Percentiles rank a stretch among this genome's conserved stretches.
phyloP scores from a whole-genome alignment of 2,797 vertebrate genomes.

The Acrocephalus scirpaceus region DNA sequence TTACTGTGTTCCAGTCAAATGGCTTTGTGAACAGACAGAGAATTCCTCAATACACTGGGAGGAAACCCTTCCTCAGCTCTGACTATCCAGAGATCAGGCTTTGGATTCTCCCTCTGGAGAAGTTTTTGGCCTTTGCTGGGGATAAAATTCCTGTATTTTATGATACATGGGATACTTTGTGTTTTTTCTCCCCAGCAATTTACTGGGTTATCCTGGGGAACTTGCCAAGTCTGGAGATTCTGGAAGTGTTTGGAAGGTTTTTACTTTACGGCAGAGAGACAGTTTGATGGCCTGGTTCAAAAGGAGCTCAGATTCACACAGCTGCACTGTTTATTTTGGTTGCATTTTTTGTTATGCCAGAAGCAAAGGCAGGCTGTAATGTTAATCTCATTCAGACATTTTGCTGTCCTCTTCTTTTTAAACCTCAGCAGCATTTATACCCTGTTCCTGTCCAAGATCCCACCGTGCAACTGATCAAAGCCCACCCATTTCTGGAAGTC shows the following conservation, averaged over 20 bases:
- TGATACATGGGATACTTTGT: conserved; percentile 21
- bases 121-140: conserved; percentile 10
- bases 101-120: conserved; percentile 31
- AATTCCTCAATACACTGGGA: neutral
- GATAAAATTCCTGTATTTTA: conserved; percentile 62
- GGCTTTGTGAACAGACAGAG: neutral
- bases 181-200: neutral
- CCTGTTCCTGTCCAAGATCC: neutral
- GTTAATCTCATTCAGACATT: conserved; percentile 26
- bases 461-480: neutral
- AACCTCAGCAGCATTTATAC: neutral
- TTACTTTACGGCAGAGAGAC: conserved; percentile 54
- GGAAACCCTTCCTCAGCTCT: neutral
- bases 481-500: neutral
- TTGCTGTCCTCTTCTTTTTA: neutral
- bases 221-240: conserved; percentile 57
- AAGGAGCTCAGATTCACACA: conserved; percentile 65
- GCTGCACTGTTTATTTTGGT: conserved; percentile 66
- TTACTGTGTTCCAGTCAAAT: neutral
- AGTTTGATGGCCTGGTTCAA: conserved; percentile 66
- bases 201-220: conserved; percentile 63
- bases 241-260: conserved; percentile 56
- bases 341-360: conserved; percentile 40
- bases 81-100: neutral
- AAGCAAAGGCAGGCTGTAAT: neutral